Conservation (phyloP, 1,140 invertebrate species). For the Druon quercuslanigerum region DNA sequence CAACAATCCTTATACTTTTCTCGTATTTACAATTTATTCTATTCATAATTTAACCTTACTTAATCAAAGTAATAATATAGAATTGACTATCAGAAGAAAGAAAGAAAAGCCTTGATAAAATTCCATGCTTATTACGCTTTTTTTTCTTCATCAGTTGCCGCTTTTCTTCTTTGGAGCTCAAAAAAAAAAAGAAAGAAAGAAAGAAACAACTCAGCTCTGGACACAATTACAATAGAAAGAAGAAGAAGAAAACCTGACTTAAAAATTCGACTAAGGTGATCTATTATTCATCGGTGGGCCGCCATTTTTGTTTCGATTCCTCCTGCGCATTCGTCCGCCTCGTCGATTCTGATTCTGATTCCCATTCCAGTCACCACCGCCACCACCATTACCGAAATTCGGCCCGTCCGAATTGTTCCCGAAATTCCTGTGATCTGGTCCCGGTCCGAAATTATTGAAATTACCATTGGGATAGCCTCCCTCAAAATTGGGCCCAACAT, state of each 20-base stretch:
- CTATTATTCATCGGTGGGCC: slow-evolving; percentile 55
- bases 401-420: slow-evolving; percentile 57
- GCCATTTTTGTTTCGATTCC: slow-evolving; percentile 64
- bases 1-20: no score
- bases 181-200: no score
- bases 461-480: slow-evolving; percentile 54
- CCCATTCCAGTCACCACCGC: slow-evolving; percentile 59
- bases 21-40: no score
- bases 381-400: slow-evolving; percentile 48
- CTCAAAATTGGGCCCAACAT: slow-evolving; percentile 61
- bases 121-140: neutral
- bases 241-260: slow-evolving; percentile 23
- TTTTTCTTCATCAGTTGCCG: no score
- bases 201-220: neutral
- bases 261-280: slow-evolving; percentile 52
- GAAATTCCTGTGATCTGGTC: slow-evolving; percentile 56
- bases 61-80: neutral
- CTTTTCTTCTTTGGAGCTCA: no score
- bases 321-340: slow-evolving; percentile 59
- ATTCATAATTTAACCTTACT: no score
- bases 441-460: slow-evolving; percentile 61
- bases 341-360: slow-evolving; percentile 58
- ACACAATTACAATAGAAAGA: slow-evolving; percentile 23
- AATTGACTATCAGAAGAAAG: neutral
- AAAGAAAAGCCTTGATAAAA: neutral